Conservation (phyloP, 1,140 invertebrate genomes). For the Calephelis nemesis region DNA sequence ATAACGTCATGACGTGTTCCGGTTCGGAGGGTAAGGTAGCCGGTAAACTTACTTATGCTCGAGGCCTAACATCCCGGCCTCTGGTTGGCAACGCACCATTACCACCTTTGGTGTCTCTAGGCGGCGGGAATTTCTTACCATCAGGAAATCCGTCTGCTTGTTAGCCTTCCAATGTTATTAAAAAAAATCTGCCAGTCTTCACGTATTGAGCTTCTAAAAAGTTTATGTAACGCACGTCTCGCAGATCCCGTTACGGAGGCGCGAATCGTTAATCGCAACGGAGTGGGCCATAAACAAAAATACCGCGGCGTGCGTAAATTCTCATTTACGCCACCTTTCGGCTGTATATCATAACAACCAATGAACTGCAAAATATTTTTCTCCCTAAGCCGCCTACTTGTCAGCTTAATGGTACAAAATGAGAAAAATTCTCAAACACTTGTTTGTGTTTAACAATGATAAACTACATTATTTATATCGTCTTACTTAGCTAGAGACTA, state of each 20-base stretch:
- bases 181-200: neutral
- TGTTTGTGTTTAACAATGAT: constrained; percentile 5
- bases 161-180: no score
- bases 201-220: neutral
- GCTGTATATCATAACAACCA: constrained; percentile 23
- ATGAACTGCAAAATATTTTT: constrained; percentile 21
- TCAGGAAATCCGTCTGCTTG: no score
- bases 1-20: no score
- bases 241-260: constrained; percentile 8
- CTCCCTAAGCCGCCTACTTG: constrained; percentile 16
- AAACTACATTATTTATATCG: neutral
- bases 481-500: no score
- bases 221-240: constrained; percentile 3
- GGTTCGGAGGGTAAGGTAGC: no score
- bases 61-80: no score
- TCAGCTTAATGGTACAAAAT: constrained; percentile 19
- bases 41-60: no score
- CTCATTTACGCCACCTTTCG: constrained; percentile 18
- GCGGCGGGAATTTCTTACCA: no score
- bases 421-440: constrained; percentile 3
- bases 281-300: constrained; percentile 24
- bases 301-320: constrained; percentile 26
- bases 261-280: constrained; percentile 19
- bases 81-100: no score
- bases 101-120: no score